Evolutionary conservation across 2,113 vertebrate species (phyloP).

Genomic region (Coregonus clupeaformis): DNA sequence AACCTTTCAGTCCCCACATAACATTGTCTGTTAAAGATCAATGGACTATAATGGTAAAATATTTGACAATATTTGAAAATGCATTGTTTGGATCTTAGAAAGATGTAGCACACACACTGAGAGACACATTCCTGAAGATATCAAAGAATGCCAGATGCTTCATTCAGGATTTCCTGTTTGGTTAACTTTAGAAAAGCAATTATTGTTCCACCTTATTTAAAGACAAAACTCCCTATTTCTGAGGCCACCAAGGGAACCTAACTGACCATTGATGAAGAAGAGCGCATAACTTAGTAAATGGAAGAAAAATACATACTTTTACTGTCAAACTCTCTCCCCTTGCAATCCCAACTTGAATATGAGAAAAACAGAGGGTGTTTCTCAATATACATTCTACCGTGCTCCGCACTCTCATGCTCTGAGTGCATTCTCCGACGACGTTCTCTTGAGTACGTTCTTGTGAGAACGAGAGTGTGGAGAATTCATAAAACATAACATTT

Average conservation of each 20-base stretch:
- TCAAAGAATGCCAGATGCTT: background rate
- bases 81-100: too few relatives aligned
- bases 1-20: slow-evolving; percentile 38
- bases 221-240: slow-evolving; percentile 39
- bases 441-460: too few relatives aligned
- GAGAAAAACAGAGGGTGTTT: slow-evolving; percentile 62
- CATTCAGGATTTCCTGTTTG: slow-evolving; percentile 32
- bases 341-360: slow-evolving; percentile 60
- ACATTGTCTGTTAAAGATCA: background rate
- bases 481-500: too few relatives aligned
- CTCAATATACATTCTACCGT: too few relatives aligned
- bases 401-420: too few relatives aligned
- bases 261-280: slow-evolving; percentile 27
- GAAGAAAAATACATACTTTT: slow-evolving; percentile 42
- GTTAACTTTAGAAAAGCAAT: slow-evolving; percentile 19
- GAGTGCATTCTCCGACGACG: too few relatives aligned
- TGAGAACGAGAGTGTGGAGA: too few relatives aligned
- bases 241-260: slow-evolving; percentile 31
- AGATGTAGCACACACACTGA: too few relatives aligned
- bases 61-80: too few relatives aligned
- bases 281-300: slow-evolving; percentile 7
- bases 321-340: slow-evolving; percentile 50
- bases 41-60: too few relatives aligned
- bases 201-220: slow-evolving; percentile 41
- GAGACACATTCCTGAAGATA: too few relatives aligned